Conservation (phyloP, 2,113 vertebrate genomes). For the Nymphicus hollandicus region DNA sequence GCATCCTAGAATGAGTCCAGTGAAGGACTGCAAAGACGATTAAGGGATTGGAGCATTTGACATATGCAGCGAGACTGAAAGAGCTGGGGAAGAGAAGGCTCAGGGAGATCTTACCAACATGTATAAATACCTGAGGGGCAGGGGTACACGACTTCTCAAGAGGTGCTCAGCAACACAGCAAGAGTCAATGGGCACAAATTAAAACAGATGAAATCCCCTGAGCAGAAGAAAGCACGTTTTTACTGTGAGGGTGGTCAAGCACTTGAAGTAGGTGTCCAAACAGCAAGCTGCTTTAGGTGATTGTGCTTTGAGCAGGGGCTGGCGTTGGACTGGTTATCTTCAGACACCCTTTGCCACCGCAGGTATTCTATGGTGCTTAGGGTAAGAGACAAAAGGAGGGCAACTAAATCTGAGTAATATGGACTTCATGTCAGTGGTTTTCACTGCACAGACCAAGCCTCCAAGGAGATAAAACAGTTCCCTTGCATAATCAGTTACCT, state of each 20-base stretch:
- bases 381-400: not conserved
- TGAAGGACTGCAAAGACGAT: not conserved
- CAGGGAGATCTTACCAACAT: not conserved
- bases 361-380: not conserved
- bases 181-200: not conserved
- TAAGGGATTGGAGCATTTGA: not conserved
- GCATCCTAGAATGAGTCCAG: not conserved
- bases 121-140: not conserved
- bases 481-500: not conserved
- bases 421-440: not conserved
- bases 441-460: not conserved
- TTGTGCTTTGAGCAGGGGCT: not conserved
- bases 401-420: not conserved
- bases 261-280: not conserved
- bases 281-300: not conserved
- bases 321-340: not conserved
- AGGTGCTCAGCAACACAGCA: not conserved
- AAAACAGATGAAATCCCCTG: not conserved
- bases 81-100: not conserved
- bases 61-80: not conserved
- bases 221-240: not conserved
- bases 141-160: rapidly evolving
- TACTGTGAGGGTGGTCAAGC: not conserved
- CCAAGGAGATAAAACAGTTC: not conserved
- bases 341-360: not conserved